These are phyloP conservation scores for Gari tellinella DNA, from an alignment of 2,888 invertebrate genomes.

Conservation along the genomic window DNA sequence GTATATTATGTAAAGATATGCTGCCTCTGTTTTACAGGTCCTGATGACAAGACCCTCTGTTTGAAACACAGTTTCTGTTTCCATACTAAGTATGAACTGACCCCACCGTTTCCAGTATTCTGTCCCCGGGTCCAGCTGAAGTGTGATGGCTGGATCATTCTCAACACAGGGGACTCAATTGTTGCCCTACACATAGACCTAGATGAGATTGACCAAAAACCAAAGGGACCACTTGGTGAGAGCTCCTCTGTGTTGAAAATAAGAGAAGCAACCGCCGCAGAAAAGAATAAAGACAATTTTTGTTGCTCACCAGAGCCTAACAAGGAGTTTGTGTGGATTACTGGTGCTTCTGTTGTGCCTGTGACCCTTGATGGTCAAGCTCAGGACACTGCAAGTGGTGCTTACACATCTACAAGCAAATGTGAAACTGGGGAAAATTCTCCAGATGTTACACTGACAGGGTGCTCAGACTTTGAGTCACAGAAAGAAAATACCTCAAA, in stretches of 20 bases:
- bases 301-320: slow-evolving; percentile 54
- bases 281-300: slow-evolving; percentile 50
- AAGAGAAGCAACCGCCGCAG: slow-evolving; percentile 27
- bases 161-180: slow-evolving; percentile 93
- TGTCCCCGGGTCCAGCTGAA: slow-evolving; percentile 84
- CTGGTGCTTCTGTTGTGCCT: slow-evolving; percentile 41
- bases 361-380: slow-evolving; percentile 19
- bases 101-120: slow-evolving; percentile 85
- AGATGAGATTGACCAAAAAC: slow-evolving; percentile 44
- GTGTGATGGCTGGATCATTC: slow-evolving; percentile 88
- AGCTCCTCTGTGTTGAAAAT: slow-evolving; percentile 38
- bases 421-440: slow-evolving; percentile 27
- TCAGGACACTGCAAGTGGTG: slow-evolving; percentile 15
- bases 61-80: slow-evolving; percentile 95
- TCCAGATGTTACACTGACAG: neutral
- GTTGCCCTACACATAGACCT: slow-evolving; percentile 89
- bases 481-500: slow-evolving; percentile 56
- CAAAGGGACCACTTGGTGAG: slow-evolving; percentile 32
- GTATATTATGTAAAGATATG: too few relatives aligned
- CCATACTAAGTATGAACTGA: slow-evolving; percentile 95
- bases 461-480: slow-evolving; percentile 30
- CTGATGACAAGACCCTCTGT: slow-evolving; percentile 85
- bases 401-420: slow-evolving; percentile 11
- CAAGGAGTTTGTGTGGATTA: slow-evolving; percentile 55
- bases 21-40: slow-evolving; percentile 24